phyloP scores from a whole-genome alignment of 2,888 invertebrate genomes.

The Drosophila merina region DNA sequence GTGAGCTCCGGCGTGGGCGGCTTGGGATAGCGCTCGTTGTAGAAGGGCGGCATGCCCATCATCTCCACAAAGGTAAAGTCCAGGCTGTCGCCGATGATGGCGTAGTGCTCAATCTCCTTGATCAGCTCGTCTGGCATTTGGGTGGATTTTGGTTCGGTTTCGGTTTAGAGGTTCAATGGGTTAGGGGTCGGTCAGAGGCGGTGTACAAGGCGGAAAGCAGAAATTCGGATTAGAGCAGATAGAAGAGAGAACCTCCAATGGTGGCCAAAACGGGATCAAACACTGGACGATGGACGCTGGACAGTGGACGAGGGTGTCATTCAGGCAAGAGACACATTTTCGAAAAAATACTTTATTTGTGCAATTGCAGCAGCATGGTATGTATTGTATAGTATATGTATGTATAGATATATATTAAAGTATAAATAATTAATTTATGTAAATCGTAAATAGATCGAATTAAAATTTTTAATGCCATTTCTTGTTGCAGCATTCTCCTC shows the following conservation, averaged over 20 bases:
- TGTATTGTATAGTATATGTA: slow-evolving; percentile 68
- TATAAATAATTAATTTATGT: slow-evolving; percentile 81
- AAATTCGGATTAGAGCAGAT: slow-evolving; percentile 55
- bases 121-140: slow-evolving; percentile 90
- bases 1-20: slow-evolving; percentile 84
- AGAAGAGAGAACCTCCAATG: slow-evolving; percentile 26
- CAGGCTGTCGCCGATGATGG: slow-evolving; percentile 96
- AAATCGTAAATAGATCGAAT: slow-evolving; percentile 78
- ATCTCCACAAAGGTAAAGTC: slow-evolving; percentile 96
- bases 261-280: slow-evolving; percentile 24
- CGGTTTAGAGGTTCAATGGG: slow-evolving; percentile 42
- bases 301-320: not conserved
- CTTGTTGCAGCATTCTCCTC: slow-evolving; percentile 28
- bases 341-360: slow-evolving; percentile 82
- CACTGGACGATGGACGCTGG: slow-evolving; percentile 15
- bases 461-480: slow-evolving; percentile 52
- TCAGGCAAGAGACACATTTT: slow-evolving; percentile 24
- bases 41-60: slow-evolving; percentile 86
- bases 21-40: slow-evolving; percentile 83
- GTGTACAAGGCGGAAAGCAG: slow-evolving; percentile 46
- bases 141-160: not conserved
- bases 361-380: slow-evolving; percentile 81
- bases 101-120: slow-evolving; percentile 95
- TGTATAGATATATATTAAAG: slow-evolving; percentile 71
- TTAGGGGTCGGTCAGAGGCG: slow-evolving; percentile 43